Base-by-base conservation (phyloP, 2,113 vertebrate genomes). In the Lagenorhynchus albirostris region DNA sequence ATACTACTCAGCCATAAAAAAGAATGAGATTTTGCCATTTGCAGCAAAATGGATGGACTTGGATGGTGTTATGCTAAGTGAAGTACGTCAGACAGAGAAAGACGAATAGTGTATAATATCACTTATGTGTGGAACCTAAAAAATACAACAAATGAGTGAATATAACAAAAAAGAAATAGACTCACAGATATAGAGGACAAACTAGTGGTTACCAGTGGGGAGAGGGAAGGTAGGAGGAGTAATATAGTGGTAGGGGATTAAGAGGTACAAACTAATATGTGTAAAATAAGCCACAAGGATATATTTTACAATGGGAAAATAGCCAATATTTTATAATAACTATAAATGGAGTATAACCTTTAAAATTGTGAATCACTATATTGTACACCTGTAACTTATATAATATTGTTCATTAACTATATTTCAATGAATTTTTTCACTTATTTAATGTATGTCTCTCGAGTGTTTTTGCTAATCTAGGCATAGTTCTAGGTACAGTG, bases 401-500 rank as follows among this genome's bases (percentile, higher is more conserved):
- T 77, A 20, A 77, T 5, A 33, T 20, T 77, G 29, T n/a, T n/a
- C 18, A n/a, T 3, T 18, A 13, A 13, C 31, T 33, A 53, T 53
- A 3, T 9, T 79, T 53, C 29, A 53, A 6, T n/a, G 36, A 1
- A 58, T 21, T 17, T 71, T 12, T 82, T 58, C 21, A 15, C n/a
- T 62, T 18, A 55, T 44, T 60, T 74, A 7, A 14, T 23, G 5
- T 68, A 1, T 67, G 25, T 60, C 25, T 36, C 2, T 8, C 33
- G 23, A 6, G 5, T 41, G 36, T 36, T 85, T 44, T 18, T 67
- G 55, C 58, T 68, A 15, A 33, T 29, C 31, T 25, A 60, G 63
- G 18, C 25, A 1, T 31, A 5, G 0, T 29, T 53, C 68, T 26
- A 33, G 20, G 3, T 62, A 8, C 2, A 6, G 6, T 31, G 13